Base-by-base conservation (phyloP, 2,797 vertebrate species). In the Odontamblyopus lacepedii region DNA sequence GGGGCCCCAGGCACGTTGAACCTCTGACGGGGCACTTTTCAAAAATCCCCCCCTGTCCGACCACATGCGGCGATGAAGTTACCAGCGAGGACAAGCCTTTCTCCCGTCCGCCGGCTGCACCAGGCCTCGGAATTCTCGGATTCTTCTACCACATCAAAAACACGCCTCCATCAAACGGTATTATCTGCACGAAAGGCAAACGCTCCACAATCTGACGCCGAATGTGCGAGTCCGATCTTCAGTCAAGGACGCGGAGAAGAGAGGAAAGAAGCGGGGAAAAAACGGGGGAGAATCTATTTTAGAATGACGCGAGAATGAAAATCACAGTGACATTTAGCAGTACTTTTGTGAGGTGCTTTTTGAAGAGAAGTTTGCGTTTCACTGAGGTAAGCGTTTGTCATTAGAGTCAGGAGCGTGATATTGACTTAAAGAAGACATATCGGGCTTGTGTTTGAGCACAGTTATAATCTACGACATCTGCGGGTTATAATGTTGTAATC, bases 131-230 rank as follows among this genome's bases (percentile, higher is more conserved):
- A 63, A 85, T 32, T 79, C 80, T 76, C 84, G 84, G 87, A 89
- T 90, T 89, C 85, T 81, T 88, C 83, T 87, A 88, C 90, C 88
- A 85, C 95, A 98, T 98, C 96, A 98, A 97, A 97, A 96, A 94
- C 94, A 90, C 85, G 92, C 95, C 95, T 95, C 94, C 95, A 96
- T 97, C 96, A 95, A 96, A 96, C 94, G 95, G 95, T 94, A 96
- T 98, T 97, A 97, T 98, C 96, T 96, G 95, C 95, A 97, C 98
- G 96, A 98, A 98, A 98, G 95, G 95, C 95, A 95, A 96, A 94
- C 95, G 94, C 93, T 94, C 92, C 92, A 95, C 96, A 96, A 97
- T 97, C 96, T 96, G 94, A 95, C 95, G 94, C 94, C 94, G 23
- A 94, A 95, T 95, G 94, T 95, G 90, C 94, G 94, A 95, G 95